Base-by-base conservation (phyloP, 1,140 invertebrate species). In the Bombus pyrosoma region DNA sequence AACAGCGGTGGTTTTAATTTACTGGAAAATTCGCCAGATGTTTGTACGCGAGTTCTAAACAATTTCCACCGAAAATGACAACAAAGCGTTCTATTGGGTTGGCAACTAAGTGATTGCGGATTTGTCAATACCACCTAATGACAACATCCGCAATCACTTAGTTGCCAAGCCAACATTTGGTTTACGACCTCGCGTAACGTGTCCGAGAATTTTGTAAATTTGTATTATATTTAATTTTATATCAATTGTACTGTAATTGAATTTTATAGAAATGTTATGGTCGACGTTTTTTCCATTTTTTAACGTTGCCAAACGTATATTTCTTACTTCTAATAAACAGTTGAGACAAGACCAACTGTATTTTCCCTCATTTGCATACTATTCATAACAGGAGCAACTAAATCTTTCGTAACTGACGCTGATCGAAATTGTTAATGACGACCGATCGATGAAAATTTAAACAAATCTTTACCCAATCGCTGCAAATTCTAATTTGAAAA, bases 301-400 rank as follows among this genome's bases (percentile, higher is more conserved):
- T 32, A 77, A 64, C 57, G 10, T 76, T 37, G 47, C 25, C 34
- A 76, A 57, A 3, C 15, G 28, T 59, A 57, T 18, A 47, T 76
- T 39, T 76, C 34, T 10, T 75, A 53, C 57, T 76, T 37, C 13
- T 59, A 76, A 76, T 76, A 76, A 76, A 76, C 34, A 37, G 34
- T n/a, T n/a, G 12, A 59, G 13, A 59, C 10, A 34, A 34, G 39
- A 13, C 28, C 5, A 9, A 28, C 12, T 22, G 1, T 9, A 43
- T 18, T 73, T 10, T 18, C 6, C 2, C 28, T 41, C 1, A 0
- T 43, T 37, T 13, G 47, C 47, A 1, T 22, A 53, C 22, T 8
- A 22, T 53, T 53, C 47, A 53, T 18, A 47, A 1, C 47, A 18
- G 15, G 47, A 47, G 47, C 15, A 47, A 53, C 18, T 53, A 22